These are phyloP conservation scores for Melitaea cinxia DNA, from an alignment of 1,140 invertebrate species.

Conservation along the genomic window DNA sequence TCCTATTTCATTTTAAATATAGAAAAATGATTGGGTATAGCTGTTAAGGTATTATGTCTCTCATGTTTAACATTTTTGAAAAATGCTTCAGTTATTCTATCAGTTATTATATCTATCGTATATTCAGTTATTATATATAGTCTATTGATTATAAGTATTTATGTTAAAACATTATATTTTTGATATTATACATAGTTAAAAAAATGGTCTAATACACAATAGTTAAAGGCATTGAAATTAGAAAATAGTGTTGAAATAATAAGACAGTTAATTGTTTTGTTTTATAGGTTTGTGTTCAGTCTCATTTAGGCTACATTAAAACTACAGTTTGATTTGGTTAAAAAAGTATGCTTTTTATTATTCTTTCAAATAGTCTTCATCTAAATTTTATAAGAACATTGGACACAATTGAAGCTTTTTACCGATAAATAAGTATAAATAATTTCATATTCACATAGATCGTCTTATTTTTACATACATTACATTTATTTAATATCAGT, in stretches of 20 bases:
- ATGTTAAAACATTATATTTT: no score
- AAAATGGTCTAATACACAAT: no score
- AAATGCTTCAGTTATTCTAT: no score
- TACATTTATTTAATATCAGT: constrained; percentile 81
- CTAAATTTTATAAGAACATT: constrained; percentile 82
- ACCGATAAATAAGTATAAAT: constrained; percentile 82
- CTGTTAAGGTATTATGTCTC: no score
- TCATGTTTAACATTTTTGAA: no score
- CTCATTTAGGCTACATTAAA: constrained; percentile 30
- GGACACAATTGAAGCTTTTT: constrained; percentile 82
- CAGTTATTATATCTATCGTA: no score
- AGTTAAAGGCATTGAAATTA: no score
- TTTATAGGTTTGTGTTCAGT: background rate
- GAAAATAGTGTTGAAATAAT: background rate
- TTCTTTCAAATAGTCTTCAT: constrained; percentile 82
- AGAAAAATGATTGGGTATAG: no score
- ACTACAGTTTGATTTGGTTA: constrained; percentile 75
- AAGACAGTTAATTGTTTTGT: background rate
- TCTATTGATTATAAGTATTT: no score
- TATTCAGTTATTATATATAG: no score
- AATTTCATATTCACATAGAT: constrained; percentile 82
- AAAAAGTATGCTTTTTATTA: constrained; percentile 82
- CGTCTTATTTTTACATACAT: constrained; percentile 80
- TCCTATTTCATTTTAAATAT: no score
- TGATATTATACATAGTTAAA: no score